phyloP scores from a whole-genome alignment of 64 coral and sea anemone species.

The Hydrozoanthus tunicans region DNA sequence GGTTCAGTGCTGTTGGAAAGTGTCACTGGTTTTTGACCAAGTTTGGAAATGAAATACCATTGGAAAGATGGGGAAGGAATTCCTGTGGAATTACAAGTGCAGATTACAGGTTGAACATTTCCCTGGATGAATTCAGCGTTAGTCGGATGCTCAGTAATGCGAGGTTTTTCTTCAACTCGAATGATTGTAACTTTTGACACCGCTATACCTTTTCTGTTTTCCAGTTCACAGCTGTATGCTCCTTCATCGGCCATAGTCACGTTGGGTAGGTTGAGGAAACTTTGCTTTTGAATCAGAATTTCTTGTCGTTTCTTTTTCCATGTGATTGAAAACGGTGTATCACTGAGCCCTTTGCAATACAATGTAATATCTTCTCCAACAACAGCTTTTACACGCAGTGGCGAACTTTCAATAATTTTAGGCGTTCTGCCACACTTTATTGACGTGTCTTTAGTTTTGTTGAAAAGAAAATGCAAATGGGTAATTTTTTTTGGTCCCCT shows the following conservation, averaged over 20 bases:
- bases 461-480: not conserved
- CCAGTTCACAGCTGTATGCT: conserved; percentile 36
- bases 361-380: not conserved
- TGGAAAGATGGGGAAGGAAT: not conserved
- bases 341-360: conserved; percentile 14
- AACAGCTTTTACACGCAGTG: not conserved
- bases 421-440: conserved; percentile 41
- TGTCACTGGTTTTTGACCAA: not conserved
- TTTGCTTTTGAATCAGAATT: not conserved
- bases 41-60: not conserved
- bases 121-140: not conserved
- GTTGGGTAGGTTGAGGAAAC: not conserved
- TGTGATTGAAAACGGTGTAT: not conserved
- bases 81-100: conserved; percentile 14
- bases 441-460: conserved; percentile 2
- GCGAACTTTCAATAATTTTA: conserved; percentile 14
- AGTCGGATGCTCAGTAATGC: conserved; percentile 11
- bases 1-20: not conserved
- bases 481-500: not conserved
- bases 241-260: conserved; percentile 11
- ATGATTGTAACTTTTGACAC: conserved; percentile 2
- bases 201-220: no score
- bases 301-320: not conserved
- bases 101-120: not conserved
- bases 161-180: not conserved